phyloP scores from a whole-genome alignment of 2,888 invertebrate genomes.

The Acrobasis consociella region DNA sequence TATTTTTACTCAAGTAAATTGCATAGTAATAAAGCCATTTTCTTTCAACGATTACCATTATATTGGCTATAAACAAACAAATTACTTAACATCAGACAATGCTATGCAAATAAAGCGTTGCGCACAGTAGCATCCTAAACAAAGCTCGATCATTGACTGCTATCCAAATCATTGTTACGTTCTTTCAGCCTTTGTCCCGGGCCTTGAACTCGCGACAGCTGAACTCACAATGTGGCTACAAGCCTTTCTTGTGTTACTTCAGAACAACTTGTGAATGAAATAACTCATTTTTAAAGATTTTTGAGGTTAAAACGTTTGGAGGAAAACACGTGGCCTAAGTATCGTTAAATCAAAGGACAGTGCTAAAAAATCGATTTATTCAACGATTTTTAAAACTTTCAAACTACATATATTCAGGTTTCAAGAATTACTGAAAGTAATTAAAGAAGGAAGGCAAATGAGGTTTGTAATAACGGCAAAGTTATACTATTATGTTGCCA shows the following conservation, averaged over 20 bases:
- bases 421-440: too few species aligned
- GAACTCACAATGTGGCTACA: slow-evolving; percentile 39
- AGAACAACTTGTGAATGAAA: slow-evolving; percentile 15
- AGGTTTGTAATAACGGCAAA: not conserved
- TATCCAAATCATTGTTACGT: slow-evolving; percentile 33
- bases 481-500: not conserved
- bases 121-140: slow-evolving; percentile 32
- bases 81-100: slow-evolving; percentile 14
- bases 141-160: slow-evolving; percentile 35
- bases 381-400: too few species aligned
- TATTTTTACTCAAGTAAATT: too few species aligned
- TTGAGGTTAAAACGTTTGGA: not conserved
- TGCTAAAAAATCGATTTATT: too few species aligned
- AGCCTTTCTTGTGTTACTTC: slow-evolving; percentile 4
- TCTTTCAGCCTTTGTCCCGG: slow-evolving; percentile 47
- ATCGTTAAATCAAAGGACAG: not conserved
- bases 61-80: slow-evolving; percentile 11
- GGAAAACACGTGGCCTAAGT: not conserved
- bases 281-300: slow-evolving; percentile 4
- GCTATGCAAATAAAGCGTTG: slow-evolving; percentile 24
- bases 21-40: too few species aligned
- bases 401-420: too few species aligned
- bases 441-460: too few species aligned
- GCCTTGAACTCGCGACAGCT: slow-evolving; percentile 74
- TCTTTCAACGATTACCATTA: too few species aligned